A percentile compares a stretch with the other conserved stretches of the same genome.
Evolutionary conservation across 2,113 vertebrate genomes (phyloP).

Genomic region (Morone saxatilis): DNA sequence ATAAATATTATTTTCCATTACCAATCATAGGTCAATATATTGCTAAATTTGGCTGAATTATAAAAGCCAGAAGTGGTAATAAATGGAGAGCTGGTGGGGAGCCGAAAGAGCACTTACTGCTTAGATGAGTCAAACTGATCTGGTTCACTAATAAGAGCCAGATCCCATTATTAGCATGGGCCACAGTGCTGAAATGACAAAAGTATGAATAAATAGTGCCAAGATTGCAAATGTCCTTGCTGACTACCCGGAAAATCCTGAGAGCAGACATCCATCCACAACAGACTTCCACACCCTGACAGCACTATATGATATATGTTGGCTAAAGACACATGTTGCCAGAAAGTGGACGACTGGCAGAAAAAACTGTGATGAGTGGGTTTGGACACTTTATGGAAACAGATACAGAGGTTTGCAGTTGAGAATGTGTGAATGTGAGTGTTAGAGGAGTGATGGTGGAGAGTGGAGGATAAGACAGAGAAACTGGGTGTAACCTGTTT

Average conservation of each 20-base stretch:
- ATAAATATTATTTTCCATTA: no score
- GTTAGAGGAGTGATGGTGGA: not conserved
- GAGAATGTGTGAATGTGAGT: not conserved
- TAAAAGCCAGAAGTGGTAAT: no score
- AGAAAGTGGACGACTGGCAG: not conserved
- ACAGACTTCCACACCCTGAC: not conserved
- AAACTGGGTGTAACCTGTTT: not conserved
- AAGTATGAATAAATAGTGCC: not conserved
- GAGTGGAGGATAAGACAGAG: not conserved
- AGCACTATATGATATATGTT: not conserved
- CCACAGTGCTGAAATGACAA: not conserved
- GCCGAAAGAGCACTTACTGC: no score
- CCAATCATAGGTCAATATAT: no score
- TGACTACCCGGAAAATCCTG: not conserved
- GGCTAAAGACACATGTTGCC: not conserved
- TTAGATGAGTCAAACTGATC: no score
- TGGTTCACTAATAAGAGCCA: no score
- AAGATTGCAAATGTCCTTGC: not conserved
- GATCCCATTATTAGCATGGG: no score
- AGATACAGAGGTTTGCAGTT: not conserved
- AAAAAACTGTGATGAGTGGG: not conserved
- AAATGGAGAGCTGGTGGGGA: no score
- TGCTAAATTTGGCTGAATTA: no score
- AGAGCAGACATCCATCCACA: constrained; percentile 1
- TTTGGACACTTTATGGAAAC: not conserved